phyloP scores from a whole-genome alignment of 2,888 invertebrate species.

The Pomacea canaliculata region DNA sequence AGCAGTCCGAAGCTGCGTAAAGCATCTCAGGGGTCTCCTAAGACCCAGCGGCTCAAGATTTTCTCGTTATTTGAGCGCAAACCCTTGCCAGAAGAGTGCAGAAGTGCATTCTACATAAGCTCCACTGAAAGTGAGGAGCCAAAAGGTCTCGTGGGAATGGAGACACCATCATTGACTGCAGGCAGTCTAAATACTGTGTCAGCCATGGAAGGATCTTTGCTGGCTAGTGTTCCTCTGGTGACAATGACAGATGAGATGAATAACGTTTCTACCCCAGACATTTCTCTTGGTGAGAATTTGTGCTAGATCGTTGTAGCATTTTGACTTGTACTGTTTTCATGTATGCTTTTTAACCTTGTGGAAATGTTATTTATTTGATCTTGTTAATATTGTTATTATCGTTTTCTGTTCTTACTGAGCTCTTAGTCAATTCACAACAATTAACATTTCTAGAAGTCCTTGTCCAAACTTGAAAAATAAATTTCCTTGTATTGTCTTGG shows the following conservation, averaged over 20 bases:
- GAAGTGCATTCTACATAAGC: conserved; percentile 56
- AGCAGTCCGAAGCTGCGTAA: conserved; percentile 35
- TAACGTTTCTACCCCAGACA: conserved; percentile 23
- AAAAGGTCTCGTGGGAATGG: not conserved
- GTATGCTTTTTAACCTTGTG: not conserved
- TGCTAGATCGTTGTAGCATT: not conserved
- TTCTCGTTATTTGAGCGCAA: conserved; percentile 58
- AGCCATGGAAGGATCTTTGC: conserved; percentile 8
- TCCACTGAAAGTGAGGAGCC: conserved; percentile 10
- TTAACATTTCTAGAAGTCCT: no score
- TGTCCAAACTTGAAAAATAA: no score
- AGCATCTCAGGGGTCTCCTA: conserved; percentile 35
- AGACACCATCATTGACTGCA: conserved; percentile 5
- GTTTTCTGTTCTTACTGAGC: not conserved
- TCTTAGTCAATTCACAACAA: no score
- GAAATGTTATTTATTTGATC: not conserved
- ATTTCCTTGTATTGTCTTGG: no score
- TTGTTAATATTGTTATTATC: not conserved
- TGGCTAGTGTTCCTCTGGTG: conserved; percentile 25
- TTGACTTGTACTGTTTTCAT: not conserved
- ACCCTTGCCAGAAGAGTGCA: conserved; percentile 47
- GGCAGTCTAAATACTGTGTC: conserved; percentile 17
- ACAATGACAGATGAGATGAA: conserved; percentile 22
- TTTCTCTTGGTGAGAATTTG: conserved; percentile 13
- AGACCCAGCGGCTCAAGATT: conserved; percentile 37